Conservation (phyloP, 2,113 vertebrate genomes). For the Neopipo cinnamomea region DNA sequence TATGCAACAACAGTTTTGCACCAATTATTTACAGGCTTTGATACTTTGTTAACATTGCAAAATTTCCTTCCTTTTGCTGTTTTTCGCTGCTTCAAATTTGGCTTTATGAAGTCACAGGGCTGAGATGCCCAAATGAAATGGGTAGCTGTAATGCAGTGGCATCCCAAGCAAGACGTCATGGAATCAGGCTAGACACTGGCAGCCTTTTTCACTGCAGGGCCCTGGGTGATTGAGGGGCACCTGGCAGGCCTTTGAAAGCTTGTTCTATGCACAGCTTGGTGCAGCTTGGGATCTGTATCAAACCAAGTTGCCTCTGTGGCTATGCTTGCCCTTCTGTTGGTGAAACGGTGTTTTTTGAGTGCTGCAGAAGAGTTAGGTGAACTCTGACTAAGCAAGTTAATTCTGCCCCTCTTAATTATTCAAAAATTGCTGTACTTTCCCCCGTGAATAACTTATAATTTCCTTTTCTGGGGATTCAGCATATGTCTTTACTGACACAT, state of each 20-base stretch:
- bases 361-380: background rate
- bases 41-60: background rate
- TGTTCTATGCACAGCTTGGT: background rate
- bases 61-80: background rate
- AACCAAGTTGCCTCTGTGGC: background rate
- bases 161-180: background rate
- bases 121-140: background rate
- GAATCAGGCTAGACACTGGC: background rate
- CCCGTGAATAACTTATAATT: background rate
- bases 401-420: background rate
- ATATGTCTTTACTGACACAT: background rate
- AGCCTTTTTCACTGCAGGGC: background rate
- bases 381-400: background rate
- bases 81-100: background rate
- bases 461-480: background rate
- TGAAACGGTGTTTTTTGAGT: background rate
- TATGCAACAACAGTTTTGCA: background rate
- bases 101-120: background rate
- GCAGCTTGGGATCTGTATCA: background rate
- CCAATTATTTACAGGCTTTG: background rate
- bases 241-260: fast-evolving
- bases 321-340: background rate
- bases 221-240: fast-evolving
- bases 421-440: background rate
- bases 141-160: too few species aligned